phyloP scores from a whole-genome alignment of 2,113 vertebrate genomes.

The Pheucticus melanocephalus region DNA sequence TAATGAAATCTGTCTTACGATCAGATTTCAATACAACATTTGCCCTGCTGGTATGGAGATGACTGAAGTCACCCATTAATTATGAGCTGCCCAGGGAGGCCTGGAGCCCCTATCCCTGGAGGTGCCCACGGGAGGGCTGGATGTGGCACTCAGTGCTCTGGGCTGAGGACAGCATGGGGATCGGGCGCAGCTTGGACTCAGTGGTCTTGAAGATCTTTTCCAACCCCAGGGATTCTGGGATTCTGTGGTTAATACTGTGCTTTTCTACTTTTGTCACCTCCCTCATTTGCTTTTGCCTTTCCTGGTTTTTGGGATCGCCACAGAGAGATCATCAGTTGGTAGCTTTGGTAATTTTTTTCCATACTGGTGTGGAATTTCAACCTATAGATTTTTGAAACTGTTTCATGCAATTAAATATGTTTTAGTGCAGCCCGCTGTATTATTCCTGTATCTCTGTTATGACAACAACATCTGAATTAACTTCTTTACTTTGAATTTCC shows the following conservation, averaged over 20 bases:
- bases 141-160: fast-evolving
- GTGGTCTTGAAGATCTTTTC: not conserved
- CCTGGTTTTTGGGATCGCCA: not conserved
- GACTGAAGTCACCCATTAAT: not conserved
- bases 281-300: not conserved
- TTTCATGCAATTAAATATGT: not conserved
- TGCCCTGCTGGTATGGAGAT: not conserved
- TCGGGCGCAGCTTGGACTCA: fast-evolving
- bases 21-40: not conserved
- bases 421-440: not conserved
- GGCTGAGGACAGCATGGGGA: not conserved
- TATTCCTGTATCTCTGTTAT: not conserved
- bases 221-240: not conserved
- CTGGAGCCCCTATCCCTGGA: not conserved
- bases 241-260: not conserved
- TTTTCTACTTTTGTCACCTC: not conserved
- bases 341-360: not conserved
- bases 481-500: not conserved
- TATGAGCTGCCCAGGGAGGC: not conserved
- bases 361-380: not conserved
- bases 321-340: fast-evolving
- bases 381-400: not conserved
- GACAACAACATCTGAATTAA: not conserved
- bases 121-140: not conserved
- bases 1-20: not conserved